Evolutionary conservation across 2,113 vertebrate species (phyloP).

Genomic region (Dryoscopus gambensis): DNA sequence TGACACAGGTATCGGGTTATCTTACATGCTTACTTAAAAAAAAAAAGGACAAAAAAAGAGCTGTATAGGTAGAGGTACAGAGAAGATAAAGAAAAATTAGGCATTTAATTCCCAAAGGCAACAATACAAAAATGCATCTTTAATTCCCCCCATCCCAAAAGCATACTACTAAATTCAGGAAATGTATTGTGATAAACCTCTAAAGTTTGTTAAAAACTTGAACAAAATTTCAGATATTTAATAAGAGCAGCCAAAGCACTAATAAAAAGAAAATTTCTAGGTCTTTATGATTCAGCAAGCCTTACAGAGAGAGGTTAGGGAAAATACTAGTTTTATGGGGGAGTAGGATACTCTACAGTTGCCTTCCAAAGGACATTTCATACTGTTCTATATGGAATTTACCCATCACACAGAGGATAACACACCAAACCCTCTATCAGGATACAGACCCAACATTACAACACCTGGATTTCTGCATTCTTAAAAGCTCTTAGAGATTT

Average conservation of each 20-base stretch:
- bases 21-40: background rate
- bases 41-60: background rate
- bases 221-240: background rate
- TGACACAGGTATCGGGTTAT: background rate
- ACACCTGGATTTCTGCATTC: background rate
- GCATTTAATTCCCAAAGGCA: background rate
- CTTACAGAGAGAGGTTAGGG: background rate
- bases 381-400: background rate
- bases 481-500: background rate
- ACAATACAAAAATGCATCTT: background rate
- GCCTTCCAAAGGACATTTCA: background rate
- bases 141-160: background rate
- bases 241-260: background rate
- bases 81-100: background rate
- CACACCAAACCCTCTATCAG: background rate
- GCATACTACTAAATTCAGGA: background rate
- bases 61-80: background rate
- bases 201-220: background rate
- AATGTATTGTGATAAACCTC: background rate
- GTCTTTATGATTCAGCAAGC: background rate
- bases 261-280: background rate
- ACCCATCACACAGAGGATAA: background rate
- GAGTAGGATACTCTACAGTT: background rate
- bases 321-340: rapidly evolving
- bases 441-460: background rate